These are phyloP conservation scores for Eurois occulta DNA, from an alignment of 2,888 invertebrate genomes.

Conservation along the genomic window DNA sequence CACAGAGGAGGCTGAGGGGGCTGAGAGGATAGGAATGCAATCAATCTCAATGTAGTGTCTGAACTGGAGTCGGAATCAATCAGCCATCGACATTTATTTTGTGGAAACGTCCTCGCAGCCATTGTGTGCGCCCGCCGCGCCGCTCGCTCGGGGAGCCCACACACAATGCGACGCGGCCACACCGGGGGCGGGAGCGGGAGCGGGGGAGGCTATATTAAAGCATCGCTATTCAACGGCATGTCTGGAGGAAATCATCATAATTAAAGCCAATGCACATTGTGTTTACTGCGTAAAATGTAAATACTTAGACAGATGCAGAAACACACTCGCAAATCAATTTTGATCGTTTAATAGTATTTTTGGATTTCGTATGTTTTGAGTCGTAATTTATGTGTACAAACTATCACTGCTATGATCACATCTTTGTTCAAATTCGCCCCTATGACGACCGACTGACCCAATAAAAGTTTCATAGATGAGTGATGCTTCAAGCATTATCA, in stretches of 20 bases:
- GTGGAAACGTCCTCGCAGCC: constrained; percentile 50
- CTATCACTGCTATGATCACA: too few relatives aligned
- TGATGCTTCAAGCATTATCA: too few relatives aligned
- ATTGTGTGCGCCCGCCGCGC: constrained; percentile 36
- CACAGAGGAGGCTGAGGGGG: neutral
- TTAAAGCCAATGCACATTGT: constrained; percentile 18
- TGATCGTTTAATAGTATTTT: too few relatives aligned
- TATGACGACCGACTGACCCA: too few relatives aligned
- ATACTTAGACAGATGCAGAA: too few relatives aligned
- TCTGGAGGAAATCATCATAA: constrained; percentile 1
- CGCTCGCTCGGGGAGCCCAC: neutral
- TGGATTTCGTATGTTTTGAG: too few relatives aligned
- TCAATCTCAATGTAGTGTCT: constrained; percentile 73
- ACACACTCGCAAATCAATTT: too few relatives aligned
- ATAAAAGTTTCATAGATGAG: too few relatives aligned
- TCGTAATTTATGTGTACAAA: too few relatives aligned
- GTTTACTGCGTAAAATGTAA: neutral
- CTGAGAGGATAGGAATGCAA: constrained; percentile 56
- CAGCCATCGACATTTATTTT: constrained; percentile 66
- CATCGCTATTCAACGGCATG: neutral
- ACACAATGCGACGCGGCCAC: constrained; percentile 31
- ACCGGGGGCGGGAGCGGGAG: neutral
- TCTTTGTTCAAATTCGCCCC: too few relatives aligned
- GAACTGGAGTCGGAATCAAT: constrained; percentile 72
- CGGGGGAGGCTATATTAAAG: neutral